Evolutionary conservation across 2,797 vertebrate species (phyloP).

Genomic region (Cossypha caffra): DNA sequence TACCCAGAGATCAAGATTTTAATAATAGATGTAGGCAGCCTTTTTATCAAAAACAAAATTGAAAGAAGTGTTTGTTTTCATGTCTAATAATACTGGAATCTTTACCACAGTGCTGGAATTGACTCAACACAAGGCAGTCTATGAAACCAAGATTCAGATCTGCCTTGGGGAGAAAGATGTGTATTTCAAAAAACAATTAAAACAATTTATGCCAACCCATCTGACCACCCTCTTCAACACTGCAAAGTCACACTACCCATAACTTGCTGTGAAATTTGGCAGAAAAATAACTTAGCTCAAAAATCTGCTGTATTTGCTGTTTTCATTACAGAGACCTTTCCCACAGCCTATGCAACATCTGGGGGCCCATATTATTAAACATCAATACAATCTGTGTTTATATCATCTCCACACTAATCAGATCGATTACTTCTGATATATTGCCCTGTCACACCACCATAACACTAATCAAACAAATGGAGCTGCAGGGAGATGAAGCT

Average conservation of each 20-base stretch:
- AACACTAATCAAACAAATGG: slow-evolving; percentile 82
- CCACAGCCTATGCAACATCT: slow-evolving; percentile 59
- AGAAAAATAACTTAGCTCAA: slow-evolving; percentile 69
- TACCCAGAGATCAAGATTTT: neutral
- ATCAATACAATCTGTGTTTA: slow-evolving; percentile 81
- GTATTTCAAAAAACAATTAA: slow-evolving; percentile 60
- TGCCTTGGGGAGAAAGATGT: neutral
- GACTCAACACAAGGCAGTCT: neutral
- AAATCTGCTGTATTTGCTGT: slow-evolving; percentile 65
- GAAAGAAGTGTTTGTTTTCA: neutral
- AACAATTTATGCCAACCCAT: slow-evolving; percentile 45
- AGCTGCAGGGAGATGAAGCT: slow-evolving; percentile 44
- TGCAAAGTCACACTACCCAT: slow-evolving; percentile 32
- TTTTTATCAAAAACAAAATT: neutral
- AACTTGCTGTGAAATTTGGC: slow-evolving; percentile 54
- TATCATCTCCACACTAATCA: slow-evolving; percentile 85
- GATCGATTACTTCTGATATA: slow-evolving; percentile 83
- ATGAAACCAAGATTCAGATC: slow-evolving; percentile 28
- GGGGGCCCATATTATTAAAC: slow-evolving; percentile 70
- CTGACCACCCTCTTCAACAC: neutral
- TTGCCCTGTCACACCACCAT: slow-evolving; percentile 74
- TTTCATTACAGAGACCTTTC: slow-evolving; percentile 61
- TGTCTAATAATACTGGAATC: neutral
- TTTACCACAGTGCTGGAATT: neutral
- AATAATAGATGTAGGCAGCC: neutral